Evolutionary conservation across 2,113 vertebrate species (phyloP).

Genomic region (Mobula birostris): DNA sequence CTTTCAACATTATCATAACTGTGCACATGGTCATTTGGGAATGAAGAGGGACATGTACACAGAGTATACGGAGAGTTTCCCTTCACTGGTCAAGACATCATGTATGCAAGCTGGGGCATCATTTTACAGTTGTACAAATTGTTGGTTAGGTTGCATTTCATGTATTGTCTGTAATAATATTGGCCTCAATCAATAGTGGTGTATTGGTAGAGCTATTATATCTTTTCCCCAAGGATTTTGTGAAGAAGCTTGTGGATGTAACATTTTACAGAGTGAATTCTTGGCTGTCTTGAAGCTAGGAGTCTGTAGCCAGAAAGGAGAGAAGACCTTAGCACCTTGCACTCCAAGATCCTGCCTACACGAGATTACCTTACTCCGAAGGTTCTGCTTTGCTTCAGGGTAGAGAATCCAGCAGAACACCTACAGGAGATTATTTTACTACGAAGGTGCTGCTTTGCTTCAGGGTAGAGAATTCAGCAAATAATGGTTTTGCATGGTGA

Average conservation of each 20-base stretch:
- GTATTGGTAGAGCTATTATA: not conserved
- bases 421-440: not conserved
- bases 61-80: no score
- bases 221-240: not conserved
- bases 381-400: not conserved
- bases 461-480: not conserved
- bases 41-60: not conserved
- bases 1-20: not conserved
- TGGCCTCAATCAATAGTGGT: no score
- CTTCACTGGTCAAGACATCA: no score
- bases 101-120: no score
- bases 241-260: not conserved
- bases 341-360: no score
- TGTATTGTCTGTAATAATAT: no score
- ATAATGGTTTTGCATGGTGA: not conserved
- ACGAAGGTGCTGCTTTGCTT: not conserved
- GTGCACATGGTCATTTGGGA: not conserved
- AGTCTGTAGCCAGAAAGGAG: not conserved
- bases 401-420: not conserved
- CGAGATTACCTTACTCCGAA: not conserved
- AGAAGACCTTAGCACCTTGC: not conserved
- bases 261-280: not conserved
- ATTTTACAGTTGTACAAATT: no score
- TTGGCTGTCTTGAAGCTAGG: no score
- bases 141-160: no score